phyloP scores from a whole-genome alignment of 2,797 vertebrate genomes.

The Schizopygopsis pylzovi region DNA sequence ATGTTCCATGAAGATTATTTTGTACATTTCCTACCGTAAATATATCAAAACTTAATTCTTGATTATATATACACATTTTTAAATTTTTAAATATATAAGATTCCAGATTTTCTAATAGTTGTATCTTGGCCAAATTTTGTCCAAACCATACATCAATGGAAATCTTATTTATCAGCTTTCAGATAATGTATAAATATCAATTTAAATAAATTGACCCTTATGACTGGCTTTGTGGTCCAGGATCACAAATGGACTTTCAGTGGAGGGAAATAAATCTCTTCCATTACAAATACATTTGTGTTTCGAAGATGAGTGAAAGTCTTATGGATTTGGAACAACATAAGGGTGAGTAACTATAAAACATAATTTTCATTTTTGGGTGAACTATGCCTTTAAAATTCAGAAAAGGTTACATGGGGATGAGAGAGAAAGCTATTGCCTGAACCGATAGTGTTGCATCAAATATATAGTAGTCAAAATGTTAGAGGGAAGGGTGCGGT shows the following conservation, averaged over 20 bases:
- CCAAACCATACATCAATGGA: no score
- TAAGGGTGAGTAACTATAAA: neutral
- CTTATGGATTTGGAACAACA: neutral
- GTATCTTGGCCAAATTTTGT: no score
- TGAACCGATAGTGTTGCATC: conserved; percentile 66
- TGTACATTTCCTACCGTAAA: neutral
- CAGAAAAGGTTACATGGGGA: neutral
- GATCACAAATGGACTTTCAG: neutral
- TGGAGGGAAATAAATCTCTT: neutral
- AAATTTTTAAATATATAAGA: no score
- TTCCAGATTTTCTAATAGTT: no score
- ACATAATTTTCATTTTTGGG: neutral
- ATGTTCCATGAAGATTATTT: no score
- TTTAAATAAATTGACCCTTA: neutral
- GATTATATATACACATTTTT: no score
- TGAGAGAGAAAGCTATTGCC: conserved; percentile 66
- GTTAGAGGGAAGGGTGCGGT: conserved; percentile 66
- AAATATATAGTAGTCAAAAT: conserved; percentile 43
- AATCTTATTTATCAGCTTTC: neutral
- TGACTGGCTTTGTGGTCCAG: neutral
- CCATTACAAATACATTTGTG: neutral
- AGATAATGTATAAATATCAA: no score
- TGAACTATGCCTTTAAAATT: neutral
- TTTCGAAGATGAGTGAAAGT: neutral
- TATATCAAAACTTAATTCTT: neutral